These are phyloP conservation scores for Polypedilum vanderplanki DNA, from an alignment of 1,140 invertebrate species.

Conservation along the genomic window DNA sequence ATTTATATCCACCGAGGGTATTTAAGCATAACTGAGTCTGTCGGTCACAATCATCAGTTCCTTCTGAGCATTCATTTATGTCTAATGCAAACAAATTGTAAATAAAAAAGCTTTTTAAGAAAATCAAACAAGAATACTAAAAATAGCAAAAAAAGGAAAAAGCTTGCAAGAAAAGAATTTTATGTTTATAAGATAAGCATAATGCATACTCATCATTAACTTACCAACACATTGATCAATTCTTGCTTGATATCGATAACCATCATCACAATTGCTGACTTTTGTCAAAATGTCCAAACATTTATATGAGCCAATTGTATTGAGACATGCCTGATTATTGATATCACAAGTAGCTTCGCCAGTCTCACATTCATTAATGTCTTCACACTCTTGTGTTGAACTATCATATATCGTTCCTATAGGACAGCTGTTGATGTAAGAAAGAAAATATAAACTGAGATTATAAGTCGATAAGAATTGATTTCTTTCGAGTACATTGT, in stretches of 20 bases:
- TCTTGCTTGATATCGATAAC: slow-evolving; percentile 25
- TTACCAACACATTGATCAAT: slow-evolving; percentile 29
- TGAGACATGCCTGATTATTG: slow-evolving; percentile 38
- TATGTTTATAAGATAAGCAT: slow-evolving; percentile 34
- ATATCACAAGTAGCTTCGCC: slow-evolving; percentile 54
- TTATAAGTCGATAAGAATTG: neutral
- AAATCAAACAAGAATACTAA: neutral
- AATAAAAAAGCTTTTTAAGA: neutral
- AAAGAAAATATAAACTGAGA: too few relatives aligned
- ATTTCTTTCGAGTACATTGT: slow-evolving; percentile 32
- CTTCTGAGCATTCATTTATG: slow-evolving; percentile 61
- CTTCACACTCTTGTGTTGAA: slow-evolving; percentile 39
- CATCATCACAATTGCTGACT: neutral
- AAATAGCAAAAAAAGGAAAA: slow-evolving; percentile 12
- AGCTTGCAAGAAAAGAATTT: slow-evolving; percentile 34
- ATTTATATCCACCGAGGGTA: slow-evolving; percentile 58
- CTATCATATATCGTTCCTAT: slow-evolving; percentile 33
- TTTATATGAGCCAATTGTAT: slow-evolving; percentile 37
- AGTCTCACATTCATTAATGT: slow-evolving; percentile 62
- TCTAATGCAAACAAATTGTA: slow-evolving; percentile 46
- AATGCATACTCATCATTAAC: slow-evolving; percentile 31
- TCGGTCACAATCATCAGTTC: slow-evolving; percentile 53
- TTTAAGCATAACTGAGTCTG: slow-evolving; percentile 62
- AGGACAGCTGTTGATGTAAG: slow-evolving; percentile 30
- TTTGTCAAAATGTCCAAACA: slow-evolving; percentile 32